These are phyloP conservation scores for Sebastes taczanowskii DNA, from an alignment of 2,797 vertebrate genomes.

Conservation along the genomic window DNA sequence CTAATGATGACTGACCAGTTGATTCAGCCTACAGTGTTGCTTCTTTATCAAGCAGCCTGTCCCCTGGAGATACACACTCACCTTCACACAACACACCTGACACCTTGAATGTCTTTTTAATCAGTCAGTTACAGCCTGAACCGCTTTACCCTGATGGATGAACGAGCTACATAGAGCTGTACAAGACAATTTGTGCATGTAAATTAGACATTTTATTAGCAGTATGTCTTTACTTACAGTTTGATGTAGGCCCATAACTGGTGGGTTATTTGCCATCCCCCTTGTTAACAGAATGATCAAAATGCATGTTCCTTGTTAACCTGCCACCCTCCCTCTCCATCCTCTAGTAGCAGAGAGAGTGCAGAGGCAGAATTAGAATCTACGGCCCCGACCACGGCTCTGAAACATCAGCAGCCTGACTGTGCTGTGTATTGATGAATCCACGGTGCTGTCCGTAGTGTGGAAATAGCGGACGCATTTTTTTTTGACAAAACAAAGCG, in stretches of 20 bases:
- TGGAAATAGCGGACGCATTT: too few relatives aligned
- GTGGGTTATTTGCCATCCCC: too few relatives aligned
- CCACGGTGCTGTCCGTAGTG: too few relatives aligned
- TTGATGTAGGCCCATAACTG: rapidly evolving
- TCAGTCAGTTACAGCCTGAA: neutral
- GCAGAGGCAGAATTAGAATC: too few relatives aligned
- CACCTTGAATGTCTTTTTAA: neutral
- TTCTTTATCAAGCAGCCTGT: neutral
- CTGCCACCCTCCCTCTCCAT: too few relatives aligned
- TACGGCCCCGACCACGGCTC: too few relatives aligned
- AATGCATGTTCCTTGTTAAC: too few relatives aligned
- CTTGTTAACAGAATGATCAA: too few relatives aligned
- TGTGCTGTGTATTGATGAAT: too few relatives aligned
- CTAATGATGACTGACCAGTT: neutral
- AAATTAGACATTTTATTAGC: neutral
- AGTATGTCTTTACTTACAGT: neutral
- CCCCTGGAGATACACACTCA: neutral
- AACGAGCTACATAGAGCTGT: neutral
- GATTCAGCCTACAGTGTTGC: neutral
- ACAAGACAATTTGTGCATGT: neutral
- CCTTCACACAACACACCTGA: neutral
- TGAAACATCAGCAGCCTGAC: too few relatives aligned
- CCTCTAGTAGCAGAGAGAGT: too few relatives aligned
- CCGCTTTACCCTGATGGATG: neutral
- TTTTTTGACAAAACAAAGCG: too few relatives aligned